Conservation (phyloP, 2,113 vertebrate genomes). For the Aegithalos caudatus region DNA sequence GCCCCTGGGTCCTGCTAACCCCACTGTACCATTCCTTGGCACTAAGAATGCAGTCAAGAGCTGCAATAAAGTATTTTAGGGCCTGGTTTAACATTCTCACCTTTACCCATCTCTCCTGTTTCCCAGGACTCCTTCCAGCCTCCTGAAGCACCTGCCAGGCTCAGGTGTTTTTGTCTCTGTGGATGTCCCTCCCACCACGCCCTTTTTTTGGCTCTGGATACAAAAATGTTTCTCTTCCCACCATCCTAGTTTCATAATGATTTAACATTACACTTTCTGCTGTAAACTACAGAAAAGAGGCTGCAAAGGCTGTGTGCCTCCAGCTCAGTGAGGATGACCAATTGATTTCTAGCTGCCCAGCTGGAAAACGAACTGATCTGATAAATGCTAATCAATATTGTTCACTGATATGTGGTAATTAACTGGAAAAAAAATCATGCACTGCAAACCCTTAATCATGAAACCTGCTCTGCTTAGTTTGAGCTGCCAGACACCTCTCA, state of each 20-base stretch:
- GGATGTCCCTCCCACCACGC: background rate
- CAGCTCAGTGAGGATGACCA: background rate
- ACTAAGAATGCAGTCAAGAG: background rate
- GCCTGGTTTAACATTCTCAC: background rate
- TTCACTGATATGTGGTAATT: background rate
- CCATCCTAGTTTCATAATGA: background rate
- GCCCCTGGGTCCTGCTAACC: background rate
- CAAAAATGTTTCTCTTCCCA: background rate
- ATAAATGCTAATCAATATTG: slow-evolving; percentile 49
- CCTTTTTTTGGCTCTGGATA: background rate
- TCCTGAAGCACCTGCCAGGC: background rate
- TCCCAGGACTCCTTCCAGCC: background rate
- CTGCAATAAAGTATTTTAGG: background rate
- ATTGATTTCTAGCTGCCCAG: slow-evolving; percentile 18
- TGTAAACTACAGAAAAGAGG: background rate
- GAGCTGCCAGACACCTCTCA: background rate
- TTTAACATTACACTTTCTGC: background rate
- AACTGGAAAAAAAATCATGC: background rate
- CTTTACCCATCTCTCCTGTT: background rate
- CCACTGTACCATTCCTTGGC: background rate
- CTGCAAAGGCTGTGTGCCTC: background rate
- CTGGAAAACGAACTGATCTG: slow-evolving; percentile 25
- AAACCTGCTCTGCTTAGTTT: background rate
- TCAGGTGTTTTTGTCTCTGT: background rate
- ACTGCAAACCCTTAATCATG: background rate